Percentiles rank a stretch among this genome's conserved stretches.
These are phyloP conservation scores for Ploceus nigricollis DNA, from an alignment of 2,113 vertebrate genomes.

Conservation along the genomic window DNA sequence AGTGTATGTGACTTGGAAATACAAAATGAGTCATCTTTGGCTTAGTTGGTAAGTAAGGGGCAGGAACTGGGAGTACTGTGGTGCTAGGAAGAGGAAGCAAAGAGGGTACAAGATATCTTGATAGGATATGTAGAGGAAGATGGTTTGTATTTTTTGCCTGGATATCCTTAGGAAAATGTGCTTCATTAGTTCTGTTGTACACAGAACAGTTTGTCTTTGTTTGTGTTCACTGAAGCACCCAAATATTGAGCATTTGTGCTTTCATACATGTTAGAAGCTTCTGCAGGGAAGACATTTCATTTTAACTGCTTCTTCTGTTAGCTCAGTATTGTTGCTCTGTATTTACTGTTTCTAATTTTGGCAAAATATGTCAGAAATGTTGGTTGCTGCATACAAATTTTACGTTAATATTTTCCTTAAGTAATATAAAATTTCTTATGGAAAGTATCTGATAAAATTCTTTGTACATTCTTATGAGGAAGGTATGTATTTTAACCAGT, in stretches of 20 bases:
- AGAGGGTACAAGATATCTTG: neutral
- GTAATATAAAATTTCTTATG: neutral
- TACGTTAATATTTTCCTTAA: neutral
- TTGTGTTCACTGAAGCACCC: neutral
- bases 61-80: neutral
- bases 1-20: neutral
- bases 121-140: neutral
- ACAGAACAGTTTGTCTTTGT: neutral
- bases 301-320: neutral
- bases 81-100: neutral
- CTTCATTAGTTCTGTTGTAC: neutral
- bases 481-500: neutral
- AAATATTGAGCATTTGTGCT: neutral
- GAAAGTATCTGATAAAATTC: neutral
- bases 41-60: neutral
- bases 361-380: neutral
- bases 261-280: neutral
- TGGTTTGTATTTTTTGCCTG: neutral
- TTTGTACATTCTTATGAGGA: neutral
- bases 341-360: neutral
- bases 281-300: neutral
- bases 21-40: neutral
- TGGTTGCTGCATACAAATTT: neutral
- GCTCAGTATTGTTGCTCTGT: neutral
- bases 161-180: neutral